These are phyloP conservation scores for Esperia sulphurella DNA, from an alignment of 2,888 invertebrate species.

Conservation along the genomic window DNA sequence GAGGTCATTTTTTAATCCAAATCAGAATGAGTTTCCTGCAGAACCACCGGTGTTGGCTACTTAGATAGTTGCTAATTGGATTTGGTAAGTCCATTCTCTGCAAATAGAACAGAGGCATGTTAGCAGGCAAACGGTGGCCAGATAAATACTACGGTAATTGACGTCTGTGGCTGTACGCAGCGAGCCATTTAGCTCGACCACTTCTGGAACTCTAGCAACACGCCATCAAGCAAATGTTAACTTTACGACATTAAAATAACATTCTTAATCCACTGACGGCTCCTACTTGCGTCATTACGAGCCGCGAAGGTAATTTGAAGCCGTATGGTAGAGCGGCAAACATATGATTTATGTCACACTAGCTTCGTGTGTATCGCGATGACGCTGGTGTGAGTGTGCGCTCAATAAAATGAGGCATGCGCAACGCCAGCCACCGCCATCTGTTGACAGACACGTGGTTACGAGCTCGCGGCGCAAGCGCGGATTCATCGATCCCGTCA, in stretches of 20 bases:
- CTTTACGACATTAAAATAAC: slow-evolving; percentile 19
- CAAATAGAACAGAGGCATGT: slow-evolving; percentile 21
- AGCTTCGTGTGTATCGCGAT: slow-evolving; percentile 27
- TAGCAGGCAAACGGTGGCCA: slow-evolving; percentile 34
- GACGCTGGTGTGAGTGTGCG: slow-evolving; percentile 38
- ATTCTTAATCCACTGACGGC: slow-evolving; percentile 22
- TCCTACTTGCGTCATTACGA: slow-evolving; percentile 61
- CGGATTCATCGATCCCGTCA: slow-evolving; percentile 65
- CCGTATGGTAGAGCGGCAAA: slow-evolving; percentile 66
- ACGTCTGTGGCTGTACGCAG: slow-evolving; percentile 50
- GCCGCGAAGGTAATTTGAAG: slow-evolving; percentile 63
- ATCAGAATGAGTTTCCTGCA: too few relatives aligned
- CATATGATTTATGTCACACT: slow-evolving; percentile 67
- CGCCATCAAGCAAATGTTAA: slow-evolving; percentile 21
- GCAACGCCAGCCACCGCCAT: slow-evolving; percentile 59
- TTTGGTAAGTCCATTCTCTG: slow-evolving; percentile 2
- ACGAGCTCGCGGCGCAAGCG: slow-evolving; percentile 41
- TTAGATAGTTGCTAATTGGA: neutral
- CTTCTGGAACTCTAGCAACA: slow-evolving; percentile 34
- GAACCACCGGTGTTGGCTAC: neutral
- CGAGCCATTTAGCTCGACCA: slow-evolving; percentile 59
- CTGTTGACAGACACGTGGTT: slow-evolving; percentile 71
- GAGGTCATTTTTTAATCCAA: too few relatives aligned
- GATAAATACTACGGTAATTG: slow-evolving; percentile 65
- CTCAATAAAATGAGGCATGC: slow-evolving; percentile 71